Conservation (phyloP, 2,888 invertebrate genomes). For the Aplocera efformata region DNA sequence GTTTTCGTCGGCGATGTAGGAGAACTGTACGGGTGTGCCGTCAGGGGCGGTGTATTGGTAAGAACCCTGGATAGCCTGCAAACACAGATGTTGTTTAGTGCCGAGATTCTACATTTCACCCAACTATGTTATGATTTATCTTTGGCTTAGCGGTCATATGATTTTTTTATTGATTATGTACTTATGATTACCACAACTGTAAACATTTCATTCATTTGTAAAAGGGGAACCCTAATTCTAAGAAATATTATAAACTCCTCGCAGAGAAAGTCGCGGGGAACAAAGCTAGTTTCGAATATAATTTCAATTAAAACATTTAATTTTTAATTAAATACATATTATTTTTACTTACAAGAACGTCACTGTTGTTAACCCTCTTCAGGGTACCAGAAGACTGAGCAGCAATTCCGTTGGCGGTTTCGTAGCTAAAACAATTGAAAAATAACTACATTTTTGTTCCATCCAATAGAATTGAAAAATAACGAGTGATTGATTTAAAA, state of each 20-base stretch:
- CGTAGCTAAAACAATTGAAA: constrained; percentile 61
- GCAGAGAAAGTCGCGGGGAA: too few species aligned
- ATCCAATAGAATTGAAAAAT: neutral
- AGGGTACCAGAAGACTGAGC: constrained; percentile 71
- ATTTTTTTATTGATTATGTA: too few species aligned
- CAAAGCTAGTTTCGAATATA: too few species aligned
- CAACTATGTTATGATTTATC: too few species aligned
- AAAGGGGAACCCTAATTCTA: too few species aligned
- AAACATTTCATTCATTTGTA: too few species aligned
- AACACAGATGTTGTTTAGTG: constrained; percentile 13
- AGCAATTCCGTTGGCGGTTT: constrained; percentile 80
- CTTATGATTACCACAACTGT: too few species aligned
- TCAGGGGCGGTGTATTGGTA: constrained; percentile 78
- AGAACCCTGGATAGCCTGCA: constrained; percentile 62
- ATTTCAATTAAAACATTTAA: too few species aligned
- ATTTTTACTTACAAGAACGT: constrained; percentile 40
- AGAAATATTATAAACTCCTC: too few species aligned
- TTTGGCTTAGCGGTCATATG: too few species aligned
- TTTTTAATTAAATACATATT: too few species aligned
- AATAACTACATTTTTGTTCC: neutral
- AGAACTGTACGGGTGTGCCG: constrained; percentile 76
- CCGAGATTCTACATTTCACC: too few species aligned
- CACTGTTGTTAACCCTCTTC: constrained; percentile 58
- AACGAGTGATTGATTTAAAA: neutral
- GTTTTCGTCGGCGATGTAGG: constrained; percentile 83